A percentile compares a stretch with the other conserved stretches of the same genome.
phyloP scores from a whole-genome alignment of 2,113 vertebrate species.

The Solenodon paradoxus region DNA sequence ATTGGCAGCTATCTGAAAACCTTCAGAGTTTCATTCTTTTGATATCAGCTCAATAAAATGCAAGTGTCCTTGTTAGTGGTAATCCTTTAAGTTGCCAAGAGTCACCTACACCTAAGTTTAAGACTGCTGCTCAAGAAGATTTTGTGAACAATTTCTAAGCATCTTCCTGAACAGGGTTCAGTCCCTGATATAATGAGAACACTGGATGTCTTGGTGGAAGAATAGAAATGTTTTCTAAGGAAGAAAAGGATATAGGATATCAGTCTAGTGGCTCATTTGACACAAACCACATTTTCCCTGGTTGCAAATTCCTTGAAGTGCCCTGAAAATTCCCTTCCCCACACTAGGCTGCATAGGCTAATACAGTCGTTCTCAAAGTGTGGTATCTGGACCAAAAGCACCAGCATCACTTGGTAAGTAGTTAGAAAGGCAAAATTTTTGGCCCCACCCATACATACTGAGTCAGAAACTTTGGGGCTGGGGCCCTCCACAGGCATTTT shows the following conservation, averaged over 20 bases:
- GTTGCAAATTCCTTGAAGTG: neutral
- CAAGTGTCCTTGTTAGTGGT: neutral
- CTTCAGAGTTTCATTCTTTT: neutral
- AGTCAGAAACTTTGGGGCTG: neutral
- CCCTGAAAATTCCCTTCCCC: neutral
- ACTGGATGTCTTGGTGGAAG: neutral
- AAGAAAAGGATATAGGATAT: neutral
- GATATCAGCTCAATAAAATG: neutral
- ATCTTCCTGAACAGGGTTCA: neutral
- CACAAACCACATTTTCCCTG: neutral
- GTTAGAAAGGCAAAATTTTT: neutral
- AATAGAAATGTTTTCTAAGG: neutral
- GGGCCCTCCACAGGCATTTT: neutral
- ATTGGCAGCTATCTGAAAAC: neutral
- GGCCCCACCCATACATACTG: neutral
- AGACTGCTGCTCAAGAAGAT: too few relatives aligned
- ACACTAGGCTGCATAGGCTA: neutral
- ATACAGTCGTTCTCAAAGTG: neutral
- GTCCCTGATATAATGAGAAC: neutral
- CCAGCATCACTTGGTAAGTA: neutral
- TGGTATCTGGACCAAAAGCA: neutral
- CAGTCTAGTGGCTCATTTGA: neutral
- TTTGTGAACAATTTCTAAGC: too few relatives aligned
- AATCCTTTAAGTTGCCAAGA: neutral
- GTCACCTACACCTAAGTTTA: neutral